Base-by-base conservation (phyloP, 2,888 invertebrate species). In the Cynaeus angustus region DNA sequence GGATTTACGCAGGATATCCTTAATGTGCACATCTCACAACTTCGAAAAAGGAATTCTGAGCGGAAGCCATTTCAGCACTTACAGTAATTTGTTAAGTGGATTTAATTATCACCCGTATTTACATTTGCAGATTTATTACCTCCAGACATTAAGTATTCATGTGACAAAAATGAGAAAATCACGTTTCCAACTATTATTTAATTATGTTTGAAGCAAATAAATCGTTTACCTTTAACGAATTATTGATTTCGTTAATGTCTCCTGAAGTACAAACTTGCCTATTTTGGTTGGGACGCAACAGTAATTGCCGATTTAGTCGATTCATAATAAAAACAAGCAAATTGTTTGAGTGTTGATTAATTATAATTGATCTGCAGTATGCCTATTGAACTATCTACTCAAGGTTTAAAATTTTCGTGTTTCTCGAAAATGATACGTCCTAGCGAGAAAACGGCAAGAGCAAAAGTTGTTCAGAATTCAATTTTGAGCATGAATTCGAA, bases 141-240 rank as follows among this genome's bases (percentile, higher is more conserved):
- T 33, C 21, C 33, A 33, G 9, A n/a, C 33, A 33, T 33, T 33
- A 33, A 33, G 33, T 33, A 33, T 33, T 33, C 33, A n/a, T 33
- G 33, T 33, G 33, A 33, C 21, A 33, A 33, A 33, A 33, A n/a
- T 33, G 33, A n/a, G 9, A 33, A n/a, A 33, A 33, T 33, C 33
- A n/a, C 33, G 33, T 33, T 33, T 33, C 33, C 33, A n/a, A 33
- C 48, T n/a, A 53, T 13, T 13, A 53, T 33, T 53, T 33, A 13
- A 33, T 53, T 53, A 53, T 53, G n/a, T 33, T 43, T 56, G 21
- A 43, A 56, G 28, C 28, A 43, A 56, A 56, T 26, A 56, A 43
- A 56, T 10, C 43, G 28, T 56, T 55, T 56, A 16, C 26, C 43
- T 56, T 56, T 56, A 56, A 56, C 12, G 9, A 43, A 43, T 56